These are phyloP conservation scores for Mya arenaria DNA, from an alignment of 1,140 invertebrate genomes.

Conservation along the genomic window DNA sequence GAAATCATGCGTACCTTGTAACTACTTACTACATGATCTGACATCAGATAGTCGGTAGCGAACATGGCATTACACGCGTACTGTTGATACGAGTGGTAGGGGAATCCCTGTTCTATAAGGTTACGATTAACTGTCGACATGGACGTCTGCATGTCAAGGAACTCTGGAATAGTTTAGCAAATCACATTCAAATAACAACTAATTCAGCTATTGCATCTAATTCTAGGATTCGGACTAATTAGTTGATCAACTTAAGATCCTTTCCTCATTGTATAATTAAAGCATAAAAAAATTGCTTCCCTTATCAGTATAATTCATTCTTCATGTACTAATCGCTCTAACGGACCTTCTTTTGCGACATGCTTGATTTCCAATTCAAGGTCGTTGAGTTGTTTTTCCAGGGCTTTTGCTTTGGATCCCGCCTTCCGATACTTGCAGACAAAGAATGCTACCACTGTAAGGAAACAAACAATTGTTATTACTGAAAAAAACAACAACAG, in stretches of 20 bases:
- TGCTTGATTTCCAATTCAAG: conserved; percentile 20
- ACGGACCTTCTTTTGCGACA: conserved; percentile 4
- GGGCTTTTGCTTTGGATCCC: background rate
- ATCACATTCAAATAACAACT: too few species aligned
- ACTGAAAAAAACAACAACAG: background rate
- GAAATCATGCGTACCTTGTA: conserved; percentile 48
- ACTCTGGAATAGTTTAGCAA: conserved; percentile 19
- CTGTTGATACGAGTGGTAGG: conserved; percentile 44
- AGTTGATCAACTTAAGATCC: too few species aligned
- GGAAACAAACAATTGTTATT: background rate
- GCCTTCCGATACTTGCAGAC: background rate
- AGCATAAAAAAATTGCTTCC: background rate
- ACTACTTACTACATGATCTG: conserved; percentile 34
- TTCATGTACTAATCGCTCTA: background rate
- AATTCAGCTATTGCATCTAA: background rate
- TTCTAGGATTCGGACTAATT: too few species aligned
- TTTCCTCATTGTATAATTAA: background rate
- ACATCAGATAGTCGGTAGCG: conserved; percentile 24
- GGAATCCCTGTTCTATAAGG: conserved; percentile 41
- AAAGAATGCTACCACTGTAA: background rate
- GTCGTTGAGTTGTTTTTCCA: background rate
- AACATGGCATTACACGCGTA: conserved; percentile 50
- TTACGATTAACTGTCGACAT: conserved; percentile 34
- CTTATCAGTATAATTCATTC: background rate
- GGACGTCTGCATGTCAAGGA: conserved; percentile 46